Evolutionary conservation across 2,113 vertebrate genomes (phyloP), one percentile per base, ranked within the genome.

Genomic region (Lutjanus erythropterus): DNA sequence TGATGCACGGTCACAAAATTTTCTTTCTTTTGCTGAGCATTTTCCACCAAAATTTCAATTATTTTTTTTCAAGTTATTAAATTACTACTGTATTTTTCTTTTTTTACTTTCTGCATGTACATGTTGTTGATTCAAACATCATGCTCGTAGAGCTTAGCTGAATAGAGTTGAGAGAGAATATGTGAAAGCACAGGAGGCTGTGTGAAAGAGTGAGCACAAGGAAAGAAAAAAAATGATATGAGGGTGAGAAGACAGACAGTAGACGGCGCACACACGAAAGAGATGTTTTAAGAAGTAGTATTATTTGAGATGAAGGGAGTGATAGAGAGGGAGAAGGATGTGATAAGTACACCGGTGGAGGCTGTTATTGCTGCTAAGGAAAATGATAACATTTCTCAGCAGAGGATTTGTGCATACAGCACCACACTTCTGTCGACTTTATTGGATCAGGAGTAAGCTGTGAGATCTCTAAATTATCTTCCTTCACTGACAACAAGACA

Each of bases 371-470:
- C 78, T 80, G 58, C 86, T 76, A 39, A 87, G 49, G 79, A 78
- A 87, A 89, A 86, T 80, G 71, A 91, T 81, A 92, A 66, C 62
- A 76, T 86, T 83, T 83, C 88, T 73, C 78, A 71, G 75, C 33
- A n/a, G 80, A 78, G 71, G 74, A 83, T 82, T 85, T 82, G 71
- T 82, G 78, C 67, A 78, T 84, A 78, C 71, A 78, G 70, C 81
- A n/a, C 73, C 72, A 44, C 81, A 77, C 67, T 74, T 83, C 70
- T n/a, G n/a, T 83, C 67, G 53, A 33, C 35, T 84, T 80, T 84
- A 86, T 86, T 76, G 83, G 80, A 81, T 84, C 58, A 76, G 23
- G 69, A 81, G 60, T 71, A 70, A 69, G 67, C 61, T 44, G 55
- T 47, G 74, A 73, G 52, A 74, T 46, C 77, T 72, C 56, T 15